phyloP scores from a whole-genome alignment of 1,140 invertebrate species.

The Drosophila teissieri region DNA sequence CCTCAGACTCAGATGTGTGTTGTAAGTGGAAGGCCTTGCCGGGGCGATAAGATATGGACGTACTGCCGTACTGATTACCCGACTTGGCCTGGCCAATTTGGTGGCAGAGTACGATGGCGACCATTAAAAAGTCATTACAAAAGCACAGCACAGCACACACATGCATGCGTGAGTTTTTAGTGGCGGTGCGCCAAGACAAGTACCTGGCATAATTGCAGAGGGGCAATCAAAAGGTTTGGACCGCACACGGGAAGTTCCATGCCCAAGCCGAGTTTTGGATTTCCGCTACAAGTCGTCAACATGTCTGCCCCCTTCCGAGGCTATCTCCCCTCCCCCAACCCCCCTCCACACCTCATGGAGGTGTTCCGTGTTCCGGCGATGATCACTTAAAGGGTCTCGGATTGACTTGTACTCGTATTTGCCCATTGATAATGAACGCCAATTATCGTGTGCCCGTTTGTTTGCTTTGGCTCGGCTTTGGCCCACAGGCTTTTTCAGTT shows the following conservation, averaged over 20 bases:
- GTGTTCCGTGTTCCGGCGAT: constrained; percentile 1
- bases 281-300: constrained; percentile 49
- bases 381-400: constrained; percentile 68
- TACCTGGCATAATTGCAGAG: constrained; percentile 66
- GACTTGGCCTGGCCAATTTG: constrained; percentile 46
- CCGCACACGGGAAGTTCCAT: constrained; percentile 68
- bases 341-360: no score
- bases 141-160: constrained; percentile 27
- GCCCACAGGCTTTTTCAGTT: not conserved
- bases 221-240: constrained; percentile 32
- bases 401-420: constrained; percentile 75
- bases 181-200: constrained; percentile 31
- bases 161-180: constrained; percentile 8
- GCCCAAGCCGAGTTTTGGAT: constrained; percentile 51
- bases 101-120: constrained; percentile 42
- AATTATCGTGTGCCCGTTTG: constrained; percentile 72
- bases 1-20: constrained; percentile 21
- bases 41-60: constrained; percentile 67
- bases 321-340: not conserved
- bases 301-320: constrained; percentile 1
- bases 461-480: constrained; percentile 34
- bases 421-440: constrained; percentile 77
- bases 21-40: constrained; percentile 56
- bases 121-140: constrained; percentile 65
- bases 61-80: constrained; percentile 37